Evolutionary conservation across 2,797 vertebrate genomes (phyloP).

Genomic region (Danio tinwini): DNA sequence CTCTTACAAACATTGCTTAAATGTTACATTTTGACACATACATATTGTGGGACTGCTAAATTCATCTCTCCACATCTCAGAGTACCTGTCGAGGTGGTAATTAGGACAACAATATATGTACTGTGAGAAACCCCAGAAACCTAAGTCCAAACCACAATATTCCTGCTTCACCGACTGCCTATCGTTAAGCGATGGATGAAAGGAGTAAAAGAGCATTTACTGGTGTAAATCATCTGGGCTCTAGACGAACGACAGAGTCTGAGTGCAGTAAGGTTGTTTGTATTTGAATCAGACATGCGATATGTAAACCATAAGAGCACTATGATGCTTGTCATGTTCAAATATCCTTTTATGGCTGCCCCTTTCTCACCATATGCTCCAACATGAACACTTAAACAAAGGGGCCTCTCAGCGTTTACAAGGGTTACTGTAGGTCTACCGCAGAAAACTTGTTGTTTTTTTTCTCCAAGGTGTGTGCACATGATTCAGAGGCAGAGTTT

Average conservation of each 20-base stretch:
- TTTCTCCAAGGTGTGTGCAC: not conserved
- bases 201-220: constrained; percentile 48
- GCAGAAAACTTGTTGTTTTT: not conserved
- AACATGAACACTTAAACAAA: constrained; percentile 29
- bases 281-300: constrained; percentile 66
- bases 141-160: not conserved
- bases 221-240: constrained; percentile 67
- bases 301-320: constrained; percentile 70
- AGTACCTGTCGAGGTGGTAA: not conserved
- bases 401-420: constrained; percentile 29
- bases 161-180: not conserved
- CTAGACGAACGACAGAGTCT: constrained; percentile 42
- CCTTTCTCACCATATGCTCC: constrained; percentile 49
- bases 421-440: not conserved
- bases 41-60: not conserved
- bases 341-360: constrained; percentile 79
- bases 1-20: not conserved
- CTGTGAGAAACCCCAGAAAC: constrained; percentile 48
- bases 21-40: not conserved
- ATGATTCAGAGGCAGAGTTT: not conserved
- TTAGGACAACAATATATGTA: constrained; percentile 22
- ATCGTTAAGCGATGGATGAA: constrained; percentile 21
- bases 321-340: constrained; percentile 59
- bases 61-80: constrained; percentile 11
- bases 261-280: constrained; percentile 64